These are phyloP conservation scores for Mormyrus lacerda DNA, from an alignment of 2,113 vertebrate species.

Conservation along the genomic window DNA sequence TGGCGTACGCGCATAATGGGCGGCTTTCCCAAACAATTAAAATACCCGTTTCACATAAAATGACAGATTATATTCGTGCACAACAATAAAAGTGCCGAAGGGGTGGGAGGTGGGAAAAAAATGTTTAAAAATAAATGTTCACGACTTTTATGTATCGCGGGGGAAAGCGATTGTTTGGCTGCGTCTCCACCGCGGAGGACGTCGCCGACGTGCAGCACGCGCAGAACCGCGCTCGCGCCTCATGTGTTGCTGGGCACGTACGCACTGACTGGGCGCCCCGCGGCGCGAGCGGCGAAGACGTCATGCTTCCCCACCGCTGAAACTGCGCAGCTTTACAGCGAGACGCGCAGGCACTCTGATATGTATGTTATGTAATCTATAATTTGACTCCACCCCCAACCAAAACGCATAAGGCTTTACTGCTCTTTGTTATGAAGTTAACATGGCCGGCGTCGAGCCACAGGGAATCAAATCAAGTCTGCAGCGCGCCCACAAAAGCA, in stretches of 20 bases:
- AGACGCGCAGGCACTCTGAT: neutral
- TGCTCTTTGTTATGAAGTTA: constrained; percentile 13
- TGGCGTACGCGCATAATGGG: neutral
- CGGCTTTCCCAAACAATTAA: neutral
- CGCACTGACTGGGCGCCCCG: constrained; percentile 13
- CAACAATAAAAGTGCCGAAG: neutral
- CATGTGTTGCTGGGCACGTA: constrained; percentile 38
- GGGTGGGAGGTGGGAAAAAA: neutral
- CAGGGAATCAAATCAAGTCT: neutral
- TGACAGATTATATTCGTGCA: neutral
- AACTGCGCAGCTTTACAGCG: neutral
- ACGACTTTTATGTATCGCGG: neutral
- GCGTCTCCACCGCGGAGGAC: neutral
- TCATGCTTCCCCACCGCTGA: constrained; percentile 12
- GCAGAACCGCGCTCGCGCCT: neutral
- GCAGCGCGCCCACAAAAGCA: neutral
- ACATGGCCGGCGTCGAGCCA: constrained; percentile 7
- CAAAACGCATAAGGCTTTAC: neutral
- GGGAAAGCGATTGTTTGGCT: no score
- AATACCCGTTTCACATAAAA: neutral
- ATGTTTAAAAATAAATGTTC: neutral
- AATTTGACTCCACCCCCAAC: constrained; percentile 1
- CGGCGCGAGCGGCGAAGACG: constrained; percentile 1
- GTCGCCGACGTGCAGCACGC: constrained; percentile 24
- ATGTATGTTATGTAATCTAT: constrained; percentile 15